A percentile compares a stretch with the other conserved stretches of the same genome.
Evolutionary conservation across 2,113 vertebrate species (phyloP).

Genomic region (Ifrita kowaldi): DNA sequence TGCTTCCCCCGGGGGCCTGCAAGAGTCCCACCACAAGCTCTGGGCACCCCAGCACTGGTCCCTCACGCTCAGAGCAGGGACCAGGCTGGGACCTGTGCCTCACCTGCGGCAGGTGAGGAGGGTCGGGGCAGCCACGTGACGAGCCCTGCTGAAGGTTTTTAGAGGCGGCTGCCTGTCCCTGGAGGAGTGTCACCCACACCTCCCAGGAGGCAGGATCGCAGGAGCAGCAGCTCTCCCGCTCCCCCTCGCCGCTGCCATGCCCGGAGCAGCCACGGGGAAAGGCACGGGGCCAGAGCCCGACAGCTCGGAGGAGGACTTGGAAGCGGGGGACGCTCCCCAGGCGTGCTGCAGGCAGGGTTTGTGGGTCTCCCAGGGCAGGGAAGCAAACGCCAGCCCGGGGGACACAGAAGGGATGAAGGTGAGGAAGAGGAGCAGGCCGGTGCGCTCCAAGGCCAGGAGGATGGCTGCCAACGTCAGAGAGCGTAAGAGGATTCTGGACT

Average conservation of each 20-base stretch:
- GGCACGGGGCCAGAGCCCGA: slow-evolving; percentile 51
- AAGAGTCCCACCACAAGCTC: background rate
- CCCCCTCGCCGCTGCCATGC: background rate
- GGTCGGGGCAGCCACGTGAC: slow-evolving; percentile 61
- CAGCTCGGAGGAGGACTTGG: slow-evolving; percentile 75
- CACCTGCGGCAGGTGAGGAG: slow-evolving; percentile 75
- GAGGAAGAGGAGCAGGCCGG: slow-evolving; percentile 80
- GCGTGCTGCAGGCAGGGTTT: background rate
- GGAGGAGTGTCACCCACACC: slow-evolving; percentile 45
- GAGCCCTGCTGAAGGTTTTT: slow-evolving; percentile 27
- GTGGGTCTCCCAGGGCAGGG: slow-evolving; percentile 44
- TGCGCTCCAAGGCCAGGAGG: slow-evolving; percentile 89
- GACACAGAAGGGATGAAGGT: slow-evolving; percentile 54
- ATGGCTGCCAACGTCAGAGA: slow-evolving; percentile 93
- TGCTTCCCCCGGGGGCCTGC: accelerated
- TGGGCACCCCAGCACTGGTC: background rate
- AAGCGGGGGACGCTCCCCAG: background rate
- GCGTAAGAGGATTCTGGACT: slow-evolving; percentile 94
- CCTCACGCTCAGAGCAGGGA: background rate
- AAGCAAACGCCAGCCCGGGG: background rate
- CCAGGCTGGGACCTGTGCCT: background rate
- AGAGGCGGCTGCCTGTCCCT: background rate
- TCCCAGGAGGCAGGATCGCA: background rate
- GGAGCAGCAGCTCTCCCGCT: background rate
- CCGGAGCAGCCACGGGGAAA: background rate